A percentile compares a stretch with the other conserved stretches of the same genome.
phyloP scores from a whole-genome alignment of 2,113 vertebrate genomes.

The Macrotus californicus region DNA sequence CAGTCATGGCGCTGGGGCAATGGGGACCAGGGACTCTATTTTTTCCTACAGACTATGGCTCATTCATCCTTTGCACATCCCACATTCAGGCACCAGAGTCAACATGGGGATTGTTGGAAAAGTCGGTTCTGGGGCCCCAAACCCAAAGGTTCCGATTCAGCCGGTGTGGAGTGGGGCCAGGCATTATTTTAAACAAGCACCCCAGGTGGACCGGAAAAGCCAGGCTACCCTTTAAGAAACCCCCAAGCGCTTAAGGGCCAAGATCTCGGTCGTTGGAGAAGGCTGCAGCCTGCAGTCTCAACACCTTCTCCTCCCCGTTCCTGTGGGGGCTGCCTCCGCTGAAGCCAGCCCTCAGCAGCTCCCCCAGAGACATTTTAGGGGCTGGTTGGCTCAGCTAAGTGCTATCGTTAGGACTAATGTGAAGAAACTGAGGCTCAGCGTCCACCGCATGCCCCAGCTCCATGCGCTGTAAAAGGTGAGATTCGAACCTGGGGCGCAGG shows the following conservation, averaged over 20 bases:
- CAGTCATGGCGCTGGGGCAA: neutral
- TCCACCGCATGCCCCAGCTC: neutral
- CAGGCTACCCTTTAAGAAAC: neutral
- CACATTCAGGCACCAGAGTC: neutral
- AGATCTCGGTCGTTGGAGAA: neutral
- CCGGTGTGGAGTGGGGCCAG: neutral
- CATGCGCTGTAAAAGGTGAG: neutral
- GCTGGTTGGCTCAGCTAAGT: neutral
- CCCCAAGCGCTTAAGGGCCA: neutral
- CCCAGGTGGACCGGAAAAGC: neutral
- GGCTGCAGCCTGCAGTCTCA: neutral
- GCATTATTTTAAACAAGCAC: neutral
- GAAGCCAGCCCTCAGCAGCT: neutral
- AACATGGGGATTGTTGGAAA: neutral
- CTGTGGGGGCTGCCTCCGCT: neutral
- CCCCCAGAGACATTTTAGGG: neutral
- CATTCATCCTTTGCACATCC: neutral
- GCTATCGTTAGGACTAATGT: neutral
- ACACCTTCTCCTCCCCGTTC: neutral
- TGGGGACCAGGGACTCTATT: neutral
- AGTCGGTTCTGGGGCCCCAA: neutral
- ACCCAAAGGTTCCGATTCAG: neutral
- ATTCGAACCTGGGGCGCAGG: constrained; percentile 33
- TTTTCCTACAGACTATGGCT: neutral
- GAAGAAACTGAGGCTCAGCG: neutral